Evolutionary conservation across 2,797 vertebrate species (phyloP).

Genomic region (Arnoldichthys spilopterus): DNA sequence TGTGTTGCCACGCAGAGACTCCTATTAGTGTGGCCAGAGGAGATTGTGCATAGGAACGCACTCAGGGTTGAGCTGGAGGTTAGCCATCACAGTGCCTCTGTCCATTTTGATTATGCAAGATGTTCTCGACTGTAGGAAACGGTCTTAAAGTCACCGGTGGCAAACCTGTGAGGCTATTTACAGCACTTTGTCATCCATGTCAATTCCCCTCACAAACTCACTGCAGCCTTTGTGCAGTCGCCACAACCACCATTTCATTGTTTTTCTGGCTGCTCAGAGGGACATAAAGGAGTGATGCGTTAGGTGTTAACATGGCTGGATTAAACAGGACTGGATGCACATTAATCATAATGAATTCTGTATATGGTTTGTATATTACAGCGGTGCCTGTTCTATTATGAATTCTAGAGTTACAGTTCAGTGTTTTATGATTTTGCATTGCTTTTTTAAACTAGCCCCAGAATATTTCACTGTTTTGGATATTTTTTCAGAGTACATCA

Average conservation of each 20-base stretch:
- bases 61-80: conserved; percentile 1
- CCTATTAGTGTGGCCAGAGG: conserved; percentile 8
- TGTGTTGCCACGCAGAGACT: not conserved
- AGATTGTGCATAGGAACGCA: not conserved
- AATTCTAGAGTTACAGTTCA: no score
- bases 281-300: conserved; percentile 58
- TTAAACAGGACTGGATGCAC: no score
- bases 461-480: no score
- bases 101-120: conserved; percentile 7
- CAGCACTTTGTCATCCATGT: conserved; percentile 50
- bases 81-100: not conserved
- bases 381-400: no score
- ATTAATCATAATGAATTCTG: no score
- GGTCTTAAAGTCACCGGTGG: not conserved
- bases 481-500: no score
- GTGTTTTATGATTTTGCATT: no score
- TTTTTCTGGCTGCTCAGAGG: conserved; percentile 68
- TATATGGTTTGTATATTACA: no score
- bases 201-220: not conserved
- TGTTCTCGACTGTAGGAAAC: not conserved
- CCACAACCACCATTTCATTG: conserved; percentile 75
- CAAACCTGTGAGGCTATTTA: not conserved
- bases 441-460: no score
- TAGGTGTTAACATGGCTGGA: no score
- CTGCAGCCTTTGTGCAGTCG: conserved; percentile 59